Percentiles rank a stretch among this genome's conserved stretches.
phyloP scores from a whole-genome alignment of 2,888 invertebrate species.

The Kryphioiulus occultus region DNA sequence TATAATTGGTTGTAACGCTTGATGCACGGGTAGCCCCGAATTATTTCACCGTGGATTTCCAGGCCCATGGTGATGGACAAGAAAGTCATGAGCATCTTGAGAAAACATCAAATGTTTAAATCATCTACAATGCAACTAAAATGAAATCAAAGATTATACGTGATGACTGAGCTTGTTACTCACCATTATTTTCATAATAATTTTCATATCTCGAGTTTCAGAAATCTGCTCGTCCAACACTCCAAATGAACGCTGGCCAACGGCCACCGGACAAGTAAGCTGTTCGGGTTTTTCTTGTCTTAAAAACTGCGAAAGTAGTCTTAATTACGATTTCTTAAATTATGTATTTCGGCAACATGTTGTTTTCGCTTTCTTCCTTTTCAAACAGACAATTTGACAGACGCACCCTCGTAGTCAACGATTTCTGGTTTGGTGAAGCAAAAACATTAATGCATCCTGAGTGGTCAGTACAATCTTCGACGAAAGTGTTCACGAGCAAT shows the following conservation, averaged over 20 bases:
- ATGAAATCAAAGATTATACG: too few relatives aligned
- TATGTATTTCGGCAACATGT: background rate
- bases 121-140: background rate
- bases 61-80: slow-evolving; percentile 84
- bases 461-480: background rate
- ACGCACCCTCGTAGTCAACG: background rate
- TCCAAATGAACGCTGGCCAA: background rate
- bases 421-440: background rate
- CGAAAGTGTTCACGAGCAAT: background rate
- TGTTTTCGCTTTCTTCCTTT: background rate
- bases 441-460: background rate
- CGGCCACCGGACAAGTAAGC: background rate
- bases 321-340: background rate
- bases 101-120: background rate
- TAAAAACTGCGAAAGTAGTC: background rate
- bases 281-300: background rate
- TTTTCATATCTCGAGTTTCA: background rate
- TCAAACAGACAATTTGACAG: background rate
- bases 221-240: background rate
- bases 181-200: slow-evolving; percentile 8
- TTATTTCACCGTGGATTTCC: slow-evolving; percentile 85
- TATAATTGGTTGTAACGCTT: slow-evolving; percentile 88
- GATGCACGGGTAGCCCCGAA: slow-evolving; percentile 88
- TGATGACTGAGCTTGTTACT: background rate
- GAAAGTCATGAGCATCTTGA: slow-evolving; percentile 73